A percentile compares a stretch with the other conserved stretches of the same genome.
Conservation (phyloP, 2,113 vertebrate genomes). For the Telmatochromis sp. region DNA sequence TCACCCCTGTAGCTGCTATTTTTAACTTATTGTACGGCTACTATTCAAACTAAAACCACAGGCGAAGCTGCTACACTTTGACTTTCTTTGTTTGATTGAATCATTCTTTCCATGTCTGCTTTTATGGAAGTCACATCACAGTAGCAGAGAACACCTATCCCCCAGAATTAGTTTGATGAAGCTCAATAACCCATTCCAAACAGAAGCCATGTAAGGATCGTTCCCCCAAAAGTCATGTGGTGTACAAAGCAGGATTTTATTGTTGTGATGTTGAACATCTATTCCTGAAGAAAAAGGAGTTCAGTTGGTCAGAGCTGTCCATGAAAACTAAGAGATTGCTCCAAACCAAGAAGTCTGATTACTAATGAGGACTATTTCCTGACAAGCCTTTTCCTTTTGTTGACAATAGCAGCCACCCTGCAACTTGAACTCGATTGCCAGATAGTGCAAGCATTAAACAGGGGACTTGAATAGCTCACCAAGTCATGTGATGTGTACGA, state of each 20-base stretch:
- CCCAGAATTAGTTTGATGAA: background rate
- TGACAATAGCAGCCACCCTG: slow-evolving; percentile 6
- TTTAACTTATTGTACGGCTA: background rate
- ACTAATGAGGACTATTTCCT: slow-evolving; percentile 60
- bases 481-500: background rate
- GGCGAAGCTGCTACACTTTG: background rate
- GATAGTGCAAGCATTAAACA: background rate
- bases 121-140: background rate
- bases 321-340: background rate
- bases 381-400: slow-evolving; percentile 57
- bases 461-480: background rate
- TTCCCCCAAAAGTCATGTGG: background rate
- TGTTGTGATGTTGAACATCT: background rate
- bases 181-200: background rate
- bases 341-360: slow-evolving; percentile 1
- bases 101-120: background rate
- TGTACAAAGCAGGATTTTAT: background rate
- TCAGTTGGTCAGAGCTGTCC: background rate
- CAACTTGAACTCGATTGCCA: background rate
- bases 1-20: slow-evolving; percentile 21
- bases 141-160: background rate
- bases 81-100: slow-evolving; percentile 25
- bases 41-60: background rate
- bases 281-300: background rate
- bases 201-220: background rate